phyloP scores from a whole-genome alignment of 2,113 vertebrate genomes.

The Serilophus lunatus region DNA sequence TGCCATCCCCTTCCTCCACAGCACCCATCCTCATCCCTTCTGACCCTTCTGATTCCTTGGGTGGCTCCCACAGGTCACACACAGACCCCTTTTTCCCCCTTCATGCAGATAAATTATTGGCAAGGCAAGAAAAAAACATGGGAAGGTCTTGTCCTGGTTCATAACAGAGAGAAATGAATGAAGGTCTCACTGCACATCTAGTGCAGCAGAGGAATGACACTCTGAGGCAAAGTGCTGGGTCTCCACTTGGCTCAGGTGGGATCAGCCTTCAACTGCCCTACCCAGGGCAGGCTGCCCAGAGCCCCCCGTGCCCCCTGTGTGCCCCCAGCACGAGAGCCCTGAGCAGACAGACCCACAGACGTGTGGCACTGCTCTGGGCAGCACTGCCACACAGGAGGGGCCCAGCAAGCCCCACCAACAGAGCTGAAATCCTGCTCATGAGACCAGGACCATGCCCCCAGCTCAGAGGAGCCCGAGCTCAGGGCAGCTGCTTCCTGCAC shows the following conservation, averaged over 20 bases:
- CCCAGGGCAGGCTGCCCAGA: neutral
- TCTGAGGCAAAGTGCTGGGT: neutral
- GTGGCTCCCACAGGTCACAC: neutral
- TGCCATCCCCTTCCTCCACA: neutral
- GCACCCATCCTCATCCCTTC: too few relatives aligned
- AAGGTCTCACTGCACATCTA: neutral
- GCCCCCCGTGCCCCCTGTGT: rapidly evolving
- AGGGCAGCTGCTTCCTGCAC: too few relatives aligned
- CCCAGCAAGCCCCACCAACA: too few relatives aligned
- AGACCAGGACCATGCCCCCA: too few relatives aligned
- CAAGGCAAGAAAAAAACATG: neutral
- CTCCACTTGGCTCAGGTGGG: neutral
- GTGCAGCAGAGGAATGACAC: neutral
- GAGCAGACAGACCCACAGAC: too few relatives aligned
- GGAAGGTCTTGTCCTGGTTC: neutral
- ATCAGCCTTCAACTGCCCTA: neutral
- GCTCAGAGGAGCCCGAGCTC: too few relatives aligned
- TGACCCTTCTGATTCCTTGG: neutral
- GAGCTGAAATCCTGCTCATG: too few relatives aligned
- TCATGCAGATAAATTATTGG: neutral
- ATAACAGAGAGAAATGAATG: neutral
- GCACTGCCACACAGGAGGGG: too few relatives aligned
- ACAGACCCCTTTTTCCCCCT: rapidly evolving
- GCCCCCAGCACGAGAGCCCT: rapidly evolving
- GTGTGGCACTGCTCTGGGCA: too few relatives aligned